Percentiles rank a stretch among this genome's conserved stretches.
Evolutionary conservation across 2,113 vertebrate species (phyloP).

Genomic region (Pao palembangensis): DNA sequence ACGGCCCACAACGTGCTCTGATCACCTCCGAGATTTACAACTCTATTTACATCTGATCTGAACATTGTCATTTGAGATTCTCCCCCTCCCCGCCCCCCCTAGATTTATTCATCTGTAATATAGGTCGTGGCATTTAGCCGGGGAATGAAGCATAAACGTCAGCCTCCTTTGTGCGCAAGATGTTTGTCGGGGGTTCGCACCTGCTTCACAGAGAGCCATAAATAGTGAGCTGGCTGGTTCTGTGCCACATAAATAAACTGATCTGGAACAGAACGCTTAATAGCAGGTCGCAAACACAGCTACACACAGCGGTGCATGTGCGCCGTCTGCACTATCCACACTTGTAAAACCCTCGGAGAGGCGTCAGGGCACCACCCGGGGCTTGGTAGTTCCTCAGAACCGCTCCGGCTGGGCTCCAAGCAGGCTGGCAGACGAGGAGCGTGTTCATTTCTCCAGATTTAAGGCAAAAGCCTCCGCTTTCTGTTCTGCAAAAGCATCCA

Average conservation of each 20-base stretch:
- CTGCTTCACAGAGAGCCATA: too few relatives aligned
- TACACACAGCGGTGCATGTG: conserved; percentile 18
- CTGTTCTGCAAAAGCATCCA: neutral
- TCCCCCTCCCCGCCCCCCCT: neutral
- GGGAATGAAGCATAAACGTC: conserved; percentile 6
- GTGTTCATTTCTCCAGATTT: neutral
- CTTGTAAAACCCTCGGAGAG: conserved; percentile 44
- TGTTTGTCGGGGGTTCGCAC: too few relatives aligned
- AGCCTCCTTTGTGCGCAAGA: neutral
- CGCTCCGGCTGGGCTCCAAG: conserved; percentile 19
- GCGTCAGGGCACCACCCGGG: conserved; percentile 40
- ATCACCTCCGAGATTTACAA: conserved; percentile 49
- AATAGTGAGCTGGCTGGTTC: conserved; percentile 5
- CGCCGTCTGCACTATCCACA: conserved; percentile 18
- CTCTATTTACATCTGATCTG: conserved; percentile 33
- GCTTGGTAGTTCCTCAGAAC: conserved; percentile 41
- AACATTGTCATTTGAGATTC: conserved; percentile 6
- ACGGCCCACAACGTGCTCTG: conserved; percentile 32
- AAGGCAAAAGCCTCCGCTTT: neutral
- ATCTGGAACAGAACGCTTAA: conserved; percentile 16
- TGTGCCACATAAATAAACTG: conserved; percentile 25
- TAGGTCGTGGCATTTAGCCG: neutral
- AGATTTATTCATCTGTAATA: conserved; percentile 1
- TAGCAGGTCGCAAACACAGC: conserved; percentile 39
- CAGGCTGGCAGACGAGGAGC: neutral